Evolutionary conservation across 2,113 vertebrate genomes (phyloP).

Genomic region (Raja brachyura): DNA sequence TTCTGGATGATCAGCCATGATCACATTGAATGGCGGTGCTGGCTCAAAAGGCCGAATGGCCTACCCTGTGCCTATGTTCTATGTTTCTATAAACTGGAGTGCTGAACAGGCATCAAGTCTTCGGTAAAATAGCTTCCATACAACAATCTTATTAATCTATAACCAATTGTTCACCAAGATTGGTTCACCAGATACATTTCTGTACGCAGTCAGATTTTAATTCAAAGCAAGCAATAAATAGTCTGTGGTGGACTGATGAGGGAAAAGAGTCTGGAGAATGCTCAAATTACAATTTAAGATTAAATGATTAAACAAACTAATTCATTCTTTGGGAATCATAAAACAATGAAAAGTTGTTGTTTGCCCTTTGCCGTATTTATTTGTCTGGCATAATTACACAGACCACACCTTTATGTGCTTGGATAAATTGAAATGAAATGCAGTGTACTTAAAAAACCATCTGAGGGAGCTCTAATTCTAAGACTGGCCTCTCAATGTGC

Average conservation of each 20-base stretch:
- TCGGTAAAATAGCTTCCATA: too few relatives aligned
- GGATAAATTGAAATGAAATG: background rate
- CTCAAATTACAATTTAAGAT: background rate
- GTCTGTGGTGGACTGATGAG: background rate
- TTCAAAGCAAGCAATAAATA: background rate
- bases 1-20: too few relatives aligned
- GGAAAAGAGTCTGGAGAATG: background rate
- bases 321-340: background rate
- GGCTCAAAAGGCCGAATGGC: too few relatives aligned
- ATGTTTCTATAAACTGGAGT: too few relatives aligned
- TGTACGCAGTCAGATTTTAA: background rate
- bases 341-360: background rate
- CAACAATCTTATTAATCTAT: too few relatives aligned
- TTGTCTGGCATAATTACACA: too few relatives aligned
- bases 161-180: background rate
- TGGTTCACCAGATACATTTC: background rate
- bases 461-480: slow-evolving; percentile 25
- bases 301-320: background rate
- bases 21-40: too few relatives aligned
- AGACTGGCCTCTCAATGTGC: background rate
- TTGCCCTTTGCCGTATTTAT: background rate
- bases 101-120: too few relatives aligned
- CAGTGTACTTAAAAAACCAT: background rate
- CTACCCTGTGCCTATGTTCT: too few relatives aligned
- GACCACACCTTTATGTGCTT: background rate